Evolutionary conservation across 53 echinoderm and acorn worm genomes (phyloP).

Genomic region (Crossaster papposus): DNA sequence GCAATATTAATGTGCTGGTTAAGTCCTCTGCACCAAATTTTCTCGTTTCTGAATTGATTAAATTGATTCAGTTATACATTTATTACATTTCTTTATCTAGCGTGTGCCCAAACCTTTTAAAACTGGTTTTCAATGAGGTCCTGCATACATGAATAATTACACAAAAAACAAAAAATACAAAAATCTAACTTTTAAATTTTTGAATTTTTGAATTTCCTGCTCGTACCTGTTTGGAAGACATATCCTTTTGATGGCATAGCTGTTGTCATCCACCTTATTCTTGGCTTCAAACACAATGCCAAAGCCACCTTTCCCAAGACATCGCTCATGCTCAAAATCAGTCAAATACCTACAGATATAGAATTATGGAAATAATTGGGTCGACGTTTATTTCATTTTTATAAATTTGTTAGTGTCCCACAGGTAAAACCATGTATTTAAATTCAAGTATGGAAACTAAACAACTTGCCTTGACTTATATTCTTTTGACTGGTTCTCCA

Average conservation of each 20-base stretch:
- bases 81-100: too few relatives aligned
- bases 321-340: conserved; percentile 91
- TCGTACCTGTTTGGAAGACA: conserved; percentile 91
- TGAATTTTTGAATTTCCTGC: too few relatives aligned
- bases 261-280: conserved; percentile 93
- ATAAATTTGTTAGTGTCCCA: too few relatives aligned
- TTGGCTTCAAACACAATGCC: conserved; percentile 98
- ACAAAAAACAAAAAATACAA: too few relatives aligned
- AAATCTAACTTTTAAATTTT: too few relatives aligned
- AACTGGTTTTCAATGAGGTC: too few relatives aligned
- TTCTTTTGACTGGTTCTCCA: conserved; percentile 46
- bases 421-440: too few relatives aligned
- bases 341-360: conserved; percentile 71
- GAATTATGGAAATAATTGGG: background rate
- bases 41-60: background rate
- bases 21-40: too few relatives aligned
- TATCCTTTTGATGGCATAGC: conserved; percentile 93
- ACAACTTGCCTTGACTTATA: conserved; percentile 81
- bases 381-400: background rate
- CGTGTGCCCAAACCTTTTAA: too few relatives aligned
- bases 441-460: background rate
- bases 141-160: too few relatives aligned
- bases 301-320: conserved; percentile 97
- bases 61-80: too few relatives aligned
- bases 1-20: too few relatives aligned